Conservation (phyloP, 2,888 invertebrate species). For the Rhamphomyia laevipes region DNA sequence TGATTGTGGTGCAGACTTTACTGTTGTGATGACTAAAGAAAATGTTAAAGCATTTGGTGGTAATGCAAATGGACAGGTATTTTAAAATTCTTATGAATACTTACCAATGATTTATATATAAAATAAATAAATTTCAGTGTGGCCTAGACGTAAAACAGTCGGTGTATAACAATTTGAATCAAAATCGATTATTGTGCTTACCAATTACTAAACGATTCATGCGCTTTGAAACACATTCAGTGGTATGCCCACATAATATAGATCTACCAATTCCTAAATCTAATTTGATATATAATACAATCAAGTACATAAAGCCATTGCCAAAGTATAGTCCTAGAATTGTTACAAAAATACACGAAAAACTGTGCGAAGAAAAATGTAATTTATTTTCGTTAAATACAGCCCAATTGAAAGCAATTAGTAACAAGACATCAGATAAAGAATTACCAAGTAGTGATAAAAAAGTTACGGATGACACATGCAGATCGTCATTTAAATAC, state of each 20-base stretch:
- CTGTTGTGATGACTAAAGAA: constrained; percentile 35
- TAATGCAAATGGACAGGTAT: constrained; percentile 35
- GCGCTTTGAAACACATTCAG: constrained; percentile 36
- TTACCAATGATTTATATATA: too few species aligned
- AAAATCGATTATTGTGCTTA: constrained; percentile 31
- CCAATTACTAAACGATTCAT: constrained; percentile 36
- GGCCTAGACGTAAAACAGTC: constrained; percentile 32
- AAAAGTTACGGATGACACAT: constrained; percentile 10
- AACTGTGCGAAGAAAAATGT: background rate
- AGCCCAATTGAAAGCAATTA: background rate
- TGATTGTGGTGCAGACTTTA: constrained; percentile 37
- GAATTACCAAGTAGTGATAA: background rate
- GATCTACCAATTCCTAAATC: constrained; percentile 34
- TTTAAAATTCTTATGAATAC: background rate
- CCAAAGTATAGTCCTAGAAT: constrained; percentile 30
- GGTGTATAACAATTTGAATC: constrained; percentile 29
- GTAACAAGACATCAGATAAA: constrained; percentile 2
- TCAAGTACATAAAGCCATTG: constrained; percentile 35
- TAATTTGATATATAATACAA: constrained; percentile 29
- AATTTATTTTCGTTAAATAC: background rate
- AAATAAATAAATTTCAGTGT: constrained; percentile 20
- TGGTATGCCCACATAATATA: constrained; percentile 33
- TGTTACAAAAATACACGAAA: background rate
- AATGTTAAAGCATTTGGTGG: constrained; percentile 37
- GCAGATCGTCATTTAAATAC: background rate